These are phyloP conservation scores for Mesorhabditis spiculigera DNA, from an alignment of 2,888 invertebrate species.

Conservation along the genomic window DNA sequence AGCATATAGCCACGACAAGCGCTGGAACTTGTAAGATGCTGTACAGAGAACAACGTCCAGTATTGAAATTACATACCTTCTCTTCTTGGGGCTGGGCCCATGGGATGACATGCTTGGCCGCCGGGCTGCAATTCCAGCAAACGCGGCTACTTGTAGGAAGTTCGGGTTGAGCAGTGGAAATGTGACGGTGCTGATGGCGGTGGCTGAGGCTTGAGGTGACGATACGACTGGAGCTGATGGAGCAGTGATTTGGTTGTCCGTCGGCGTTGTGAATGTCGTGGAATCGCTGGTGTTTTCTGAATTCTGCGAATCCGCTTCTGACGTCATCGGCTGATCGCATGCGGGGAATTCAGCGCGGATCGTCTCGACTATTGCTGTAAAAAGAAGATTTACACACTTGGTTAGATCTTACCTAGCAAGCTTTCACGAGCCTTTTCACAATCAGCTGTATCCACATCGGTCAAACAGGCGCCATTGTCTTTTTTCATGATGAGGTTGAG, in stretches of 20 bases:
- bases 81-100: too few relatives aligned
- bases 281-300: background rate
- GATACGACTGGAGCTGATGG: constrained; percentile 15
- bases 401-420: constrained; percentile 26
- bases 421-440: constrained; percentile 77
- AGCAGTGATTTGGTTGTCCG: constrained; percentile 21
- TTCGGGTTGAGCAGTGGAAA: constrained; percentile 4
- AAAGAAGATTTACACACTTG: background rate
- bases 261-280: constrained; percentile 12
- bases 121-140: background rate
- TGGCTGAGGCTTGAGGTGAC: background rate
- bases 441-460: constrained; percentile 91
- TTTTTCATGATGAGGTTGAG: constrained; percentile 81
- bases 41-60: too few relatives aligned
- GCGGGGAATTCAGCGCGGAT: constrained; percentile 21
- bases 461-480: constrained; percentile 73
- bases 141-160: background rate
- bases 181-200: background rate
- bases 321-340: background rate
- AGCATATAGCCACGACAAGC: too few relatives aligned
- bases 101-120: background rate
- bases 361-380: constrained; percentile 25
- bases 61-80: too few relatives aligned
- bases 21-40: too few relatives aligned
- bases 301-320: constrained; percentile 5